A percentile compares a stretch with the other conserved stretches of the same genome.
phyloP scores from a whole-genome alignment of 2,113 vertebrate species.

The Eurystomus gularis region DNA sequence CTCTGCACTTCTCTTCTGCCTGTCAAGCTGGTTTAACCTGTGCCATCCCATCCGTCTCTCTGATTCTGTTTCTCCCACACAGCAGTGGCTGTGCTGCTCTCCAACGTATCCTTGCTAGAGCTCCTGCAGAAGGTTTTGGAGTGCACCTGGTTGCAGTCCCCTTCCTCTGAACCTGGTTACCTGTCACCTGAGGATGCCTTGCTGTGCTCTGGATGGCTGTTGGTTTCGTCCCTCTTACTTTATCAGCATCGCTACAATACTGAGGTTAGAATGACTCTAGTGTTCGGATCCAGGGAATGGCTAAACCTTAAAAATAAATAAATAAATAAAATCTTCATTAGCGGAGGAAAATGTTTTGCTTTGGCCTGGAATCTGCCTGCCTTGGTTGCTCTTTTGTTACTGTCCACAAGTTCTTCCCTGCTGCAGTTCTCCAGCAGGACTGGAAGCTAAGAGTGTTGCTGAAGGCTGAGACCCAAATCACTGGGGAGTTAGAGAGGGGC shows the following conservation, averaged over 20 bases:
- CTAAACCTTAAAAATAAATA: background rate
- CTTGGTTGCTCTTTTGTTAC: background rate
- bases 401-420: background rate
- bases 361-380: background rate
- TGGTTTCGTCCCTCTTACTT: conserved; percentile 82
- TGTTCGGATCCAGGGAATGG: background rate
- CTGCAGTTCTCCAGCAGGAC: background rate
- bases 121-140: conserved; percentile 83
- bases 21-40: conserved; percentile 3
- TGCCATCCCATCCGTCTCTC: background rate
- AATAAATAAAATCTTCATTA: background rate
- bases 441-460: background rate
- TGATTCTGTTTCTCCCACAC: background rate
- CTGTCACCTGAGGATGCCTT: conserved; percentile 56
- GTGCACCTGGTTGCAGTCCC: conserved; percentile 66
- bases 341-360: background rate
- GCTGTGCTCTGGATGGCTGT: conserved; percentile 84
- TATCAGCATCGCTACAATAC: conserved; percentile 80
- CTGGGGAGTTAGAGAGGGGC: background rate
- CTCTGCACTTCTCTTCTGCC: background rate
- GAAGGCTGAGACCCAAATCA: background rate
- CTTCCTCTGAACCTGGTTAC: background rate
- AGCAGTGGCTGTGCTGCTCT: conserved; percentile 89
- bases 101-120: conserved; percentile 81
- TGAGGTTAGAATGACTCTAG: conserved; percentile 78